Percentiles rank a stretch among this genome's conserved stretches.
phyloP scores from a whole-genome alignment of 2,888 invertebrate genomes.

The Orchestes rusci region DNA sequence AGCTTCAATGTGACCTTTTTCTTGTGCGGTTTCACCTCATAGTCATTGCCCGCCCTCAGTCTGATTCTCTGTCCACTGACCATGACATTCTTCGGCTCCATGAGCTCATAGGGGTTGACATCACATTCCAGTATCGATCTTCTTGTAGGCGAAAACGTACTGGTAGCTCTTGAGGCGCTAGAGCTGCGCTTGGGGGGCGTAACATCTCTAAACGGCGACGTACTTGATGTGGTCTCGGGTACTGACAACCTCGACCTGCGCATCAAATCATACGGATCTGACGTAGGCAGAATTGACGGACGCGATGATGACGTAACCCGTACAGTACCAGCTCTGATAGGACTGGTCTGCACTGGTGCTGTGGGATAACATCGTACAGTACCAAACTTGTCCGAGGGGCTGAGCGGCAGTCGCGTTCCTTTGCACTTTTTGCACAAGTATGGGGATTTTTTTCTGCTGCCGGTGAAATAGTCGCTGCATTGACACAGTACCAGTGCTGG shows the following conservation, averaged over 20 bases:
- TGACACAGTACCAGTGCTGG: conserved; percentile 73
- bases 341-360: conserved; percentile 28
- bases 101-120: conserved; percentile 77
- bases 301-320: conserved; percentile 53
- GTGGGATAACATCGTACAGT: conserved; percentile 47
- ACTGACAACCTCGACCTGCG: conserved; percentile 69
- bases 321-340: conserved; percentile 56
- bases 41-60: no score
- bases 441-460: conserved; percentile 66
- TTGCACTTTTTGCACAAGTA: conserved; percentile 78
- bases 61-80: conserved; percentile 44
- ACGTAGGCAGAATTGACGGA: conserved; percentile 56
- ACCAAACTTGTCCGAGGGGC: conserved; percentile 55
- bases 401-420: conserved; percentile 67
- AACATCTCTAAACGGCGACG: conserved; percentile 42
- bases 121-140: conserved; percentile 76
- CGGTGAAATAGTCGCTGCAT: conserved; percentile 72
- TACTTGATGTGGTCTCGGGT: conserved; percentile 32
- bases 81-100: conserved; percentile 40
- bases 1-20: no score
- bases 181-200: no score
- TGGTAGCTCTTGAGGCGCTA: no score
- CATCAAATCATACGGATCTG: conserved; percentile 79
- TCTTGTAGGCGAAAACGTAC: no score
- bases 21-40: conserved; percentile 24